Evolutionary conservation across 2,113 vertebrate genomes (phyloP).

Genomic region (Upupa epops): DNA sequence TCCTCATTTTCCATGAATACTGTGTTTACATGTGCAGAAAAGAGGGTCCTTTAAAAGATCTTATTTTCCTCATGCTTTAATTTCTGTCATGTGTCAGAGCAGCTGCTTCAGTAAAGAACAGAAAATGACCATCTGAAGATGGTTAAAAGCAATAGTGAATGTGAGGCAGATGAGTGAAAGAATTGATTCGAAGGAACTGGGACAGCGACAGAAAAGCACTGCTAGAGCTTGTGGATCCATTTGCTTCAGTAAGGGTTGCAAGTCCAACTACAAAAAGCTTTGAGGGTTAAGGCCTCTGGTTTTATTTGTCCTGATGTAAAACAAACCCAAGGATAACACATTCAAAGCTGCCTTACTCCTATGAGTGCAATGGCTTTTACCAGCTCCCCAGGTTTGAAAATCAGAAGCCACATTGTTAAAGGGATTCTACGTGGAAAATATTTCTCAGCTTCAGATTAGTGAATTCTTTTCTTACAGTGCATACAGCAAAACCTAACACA

Average conservation of each 20-base stretch:
- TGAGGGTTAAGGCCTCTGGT: background rate
- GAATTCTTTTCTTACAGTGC: background rate
- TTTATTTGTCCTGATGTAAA: background rate
- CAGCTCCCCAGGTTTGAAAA: background rate
- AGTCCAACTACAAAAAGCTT: background rate
- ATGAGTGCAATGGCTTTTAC: background rate
- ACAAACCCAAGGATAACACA: background rate
- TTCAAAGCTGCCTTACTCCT: background rate
- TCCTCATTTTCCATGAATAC: background rate
- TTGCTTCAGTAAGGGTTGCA: background rate
- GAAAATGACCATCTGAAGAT: background rate
- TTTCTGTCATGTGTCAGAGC: background rate
- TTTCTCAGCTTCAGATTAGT: background rate
- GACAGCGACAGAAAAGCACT: background rate
- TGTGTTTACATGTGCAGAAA: background rate
- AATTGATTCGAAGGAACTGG: background rate
- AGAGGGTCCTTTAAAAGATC: background rate
- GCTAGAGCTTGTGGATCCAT: background rate
- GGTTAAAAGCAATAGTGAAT: slow-evolving; percentile 2
- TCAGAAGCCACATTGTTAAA: background rate
- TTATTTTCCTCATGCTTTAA: background rate
- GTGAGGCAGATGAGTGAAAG: background rate
- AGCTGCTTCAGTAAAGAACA: background rate
- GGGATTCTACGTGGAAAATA: background rate
- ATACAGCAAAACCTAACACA: background rate